These are phyloP conservation scores for Brienomyrus brachyistius DNA, from an alignment of 2,113 vertebrate genomes.

Conservation along the genomic window DNA sequence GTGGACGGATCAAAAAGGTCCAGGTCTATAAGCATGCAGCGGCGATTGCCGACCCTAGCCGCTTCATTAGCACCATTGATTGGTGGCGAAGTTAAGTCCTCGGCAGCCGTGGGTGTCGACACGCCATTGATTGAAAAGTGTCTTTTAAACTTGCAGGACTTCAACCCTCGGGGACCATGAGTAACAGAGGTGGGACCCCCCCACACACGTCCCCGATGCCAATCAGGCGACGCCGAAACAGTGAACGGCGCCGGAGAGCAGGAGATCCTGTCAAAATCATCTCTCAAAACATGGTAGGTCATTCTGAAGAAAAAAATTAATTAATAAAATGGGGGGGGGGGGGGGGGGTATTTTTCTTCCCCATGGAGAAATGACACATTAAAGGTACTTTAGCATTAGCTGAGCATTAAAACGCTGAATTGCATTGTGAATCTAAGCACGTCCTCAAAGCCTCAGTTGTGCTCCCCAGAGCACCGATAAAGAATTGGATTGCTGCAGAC, in stretches of 20 bases:
- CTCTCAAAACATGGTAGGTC: background rate
- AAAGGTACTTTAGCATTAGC: constrained; percentile 15
- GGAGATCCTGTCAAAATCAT: background rate
- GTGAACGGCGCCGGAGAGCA: background rate
- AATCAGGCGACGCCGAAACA: background rate
- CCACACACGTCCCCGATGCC: background rate
- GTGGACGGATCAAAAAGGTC: background rate
- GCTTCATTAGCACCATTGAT: background rate
- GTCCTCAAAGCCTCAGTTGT: constrained; percentile 9
- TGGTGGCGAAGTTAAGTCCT: background rate
- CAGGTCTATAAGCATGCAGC: background rate
- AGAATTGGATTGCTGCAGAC: constrained; percentile 34
- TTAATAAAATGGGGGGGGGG: background rate
- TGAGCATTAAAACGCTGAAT: background rate
- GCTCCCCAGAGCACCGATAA: constrained; percentile 34
- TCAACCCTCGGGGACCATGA: background rate
- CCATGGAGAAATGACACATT: background rate
- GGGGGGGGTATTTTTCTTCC: background rate
- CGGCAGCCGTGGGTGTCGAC: background rate
- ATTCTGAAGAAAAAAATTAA: constrained; percentile 7
- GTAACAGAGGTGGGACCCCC: background rate
- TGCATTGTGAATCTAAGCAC: constrained; percentile 24
- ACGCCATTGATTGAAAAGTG: background rate
- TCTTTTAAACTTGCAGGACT: constrained; percentile 6
- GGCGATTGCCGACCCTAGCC: background rate